Conservation (phyloP, 2,113 vertebrate species). For the Micronycteris hirsuta region DNA sequence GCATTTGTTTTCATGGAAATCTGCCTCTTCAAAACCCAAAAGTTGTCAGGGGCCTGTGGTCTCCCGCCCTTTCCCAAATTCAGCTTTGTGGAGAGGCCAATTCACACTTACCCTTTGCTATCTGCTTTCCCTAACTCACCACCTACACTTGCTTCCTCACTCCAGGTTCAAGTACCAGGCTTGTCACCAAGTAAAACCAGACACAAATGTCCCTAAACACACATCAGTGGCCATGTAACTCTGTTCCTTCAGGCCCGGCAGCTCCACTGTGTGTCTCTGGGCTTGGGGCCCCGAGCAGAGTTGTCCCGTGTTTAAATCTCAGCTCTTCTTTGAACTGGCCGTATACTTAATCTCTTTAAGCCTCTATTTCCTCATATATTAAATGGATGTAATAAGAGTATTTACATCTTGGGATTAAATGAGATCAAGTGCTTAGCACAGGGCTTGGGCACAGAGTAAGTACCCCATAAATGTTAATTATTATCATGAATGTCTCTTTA, state of each 20-base stretch:
- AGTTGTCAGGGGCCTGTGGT: background rate
- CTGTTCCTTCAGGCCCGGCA: background rate
- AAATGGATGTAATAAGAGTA: slow-evolving; percentile 35
- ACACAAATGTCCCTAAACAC: background rate
- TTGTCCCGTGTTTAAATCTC: background rate
- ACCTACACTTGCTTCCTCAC: background rate
- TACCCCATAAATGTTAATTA: slow-evolving; percentile 58
- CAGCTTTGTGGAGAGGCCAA: background rate
- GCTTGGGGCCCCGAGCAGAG: background rate
- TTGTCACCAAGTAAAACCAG: background rate
- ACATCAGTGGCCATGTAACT: fast-evolving
- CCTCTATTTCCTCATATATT: slow-evolving; percentile 44
- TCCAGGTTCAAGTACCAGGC: background rate
- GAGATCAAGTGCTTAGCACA: slow-evolving; percentile 62
- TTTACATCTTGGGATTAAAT: slow-evolving; percentile 60
- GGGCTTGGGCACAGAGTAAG: slow-evolving; percentile 14
- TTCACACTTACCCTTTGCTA: background rate
- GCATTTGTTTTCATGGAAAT: background rate
- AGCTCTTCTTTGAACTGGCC: background rate
- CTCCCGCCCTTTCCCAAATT: background rate
- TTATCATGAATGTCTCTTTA: slow-evolving; percentile 39
- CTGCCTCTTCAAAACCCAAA: background rate
- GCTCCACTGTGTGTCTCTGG: background rate
- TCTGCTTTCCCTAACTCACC: background rate
- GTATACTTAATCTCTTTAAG: slow-evolving; percentile 50